A percentile compares a stretch with the other conserved stretches of the same genome.
phyloP scores from a whole-genome alignment of 2,888 invertebrate genomes.

The Ischnura elegans region DNA sequence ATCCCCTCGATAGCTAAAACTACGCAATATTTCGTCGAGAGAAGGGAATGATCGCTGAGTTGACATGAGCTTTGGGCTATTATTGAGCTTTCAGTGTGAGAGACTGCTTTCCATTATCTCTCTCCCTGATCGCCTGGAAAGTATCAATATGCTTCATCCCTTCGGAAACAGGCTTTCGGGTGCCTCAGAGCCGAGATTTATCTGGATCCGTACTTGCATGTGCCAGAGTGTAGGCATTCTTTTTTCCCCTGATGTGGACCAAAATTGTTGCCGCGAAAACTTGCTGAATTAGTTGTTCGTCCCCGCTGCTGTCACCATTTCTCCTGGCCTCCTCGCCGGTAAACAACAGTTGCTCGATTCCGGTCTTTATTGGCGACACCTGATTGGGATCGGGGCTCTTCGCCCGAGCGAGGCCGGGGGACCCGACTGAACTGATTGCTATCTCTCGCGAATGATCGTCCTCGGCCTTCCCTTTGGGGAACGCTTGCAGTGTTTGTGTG shows the following conservation, averaged over 20 bases:
- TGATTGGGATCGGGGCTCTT: conserved; percentile 64
- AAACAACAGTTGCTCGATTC: conserved; percentile 49
- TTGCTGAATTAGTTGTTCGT: neutral
- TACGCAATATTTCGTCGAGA: no score
- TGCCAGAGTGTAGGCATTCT: neutral
- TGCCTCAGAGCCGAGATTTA: neutral
- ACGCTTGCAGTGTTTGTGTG: neutral
- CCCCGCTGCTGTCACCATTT: neutral
- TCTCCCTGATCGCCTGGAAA: neutral
- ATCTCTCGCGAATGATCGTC: conserved; percentile 46
- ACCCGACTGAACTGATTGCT: neutral
- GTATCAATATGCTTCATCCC: neutral
- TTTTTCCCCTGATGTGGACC: neutral
- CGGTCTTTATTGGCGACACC: conserved; percentile 48
- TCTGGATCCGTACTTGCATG: neutral
- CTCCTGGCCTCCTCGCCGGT: conserved; percentile 18
- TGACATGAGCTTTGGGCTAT: no score
- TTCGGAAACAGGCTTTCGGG: neutral
- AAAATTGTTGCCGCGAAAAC: neutral
- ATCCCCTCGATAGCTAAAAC: no score
- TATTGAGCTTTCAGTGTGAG: no score
- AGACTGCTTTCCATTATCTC: no score
- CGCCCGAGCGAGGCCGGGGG: conserved; percentile 29
- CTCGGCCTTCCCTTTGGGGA: conserved; percentile 42
- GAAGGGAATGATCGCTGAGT: no score